These are phyloP conservation scores for Eurois occulta DNA, from an alignment of 2,888 invertebrate genomes.

Conservation along the genomic window DNA sequence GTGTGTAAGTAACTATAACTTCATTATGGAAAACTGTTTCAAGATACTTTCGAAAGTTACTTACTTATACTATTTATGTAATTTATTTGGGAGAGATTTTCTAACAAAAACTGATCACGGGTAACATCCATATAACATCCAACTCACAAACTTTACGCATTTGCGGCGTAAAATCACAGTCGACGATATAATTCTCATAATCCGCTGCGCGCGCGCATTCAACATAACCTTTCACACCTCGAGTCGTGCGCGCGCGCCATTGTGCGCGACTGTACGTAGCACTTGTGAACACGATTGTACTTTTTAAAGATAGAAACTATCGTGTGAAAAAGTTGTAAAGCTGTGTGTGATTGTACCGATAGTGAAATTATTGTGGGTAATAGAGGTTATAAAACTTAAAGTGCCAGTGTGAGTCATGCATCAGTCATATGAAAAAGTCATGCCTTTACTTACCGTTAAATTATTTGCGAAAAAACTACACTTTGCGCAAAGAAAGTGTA, in stretches of 20 bases:
- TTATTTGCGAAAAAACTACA: background rate
- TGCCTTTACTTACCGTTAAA: background rate
- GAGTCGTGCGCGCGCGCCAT: conserved; percentile 65
- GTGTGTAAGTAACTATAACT: background rate
- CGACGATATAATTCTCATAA: conserved; percentile 87
- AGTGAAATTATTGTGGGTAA: conserved; percentile 38
- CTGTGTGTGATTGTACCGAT: conserved; percentile 51
- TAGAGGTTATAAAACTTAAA: conserved; percentile 18
- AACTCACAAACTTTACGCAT: conserved; percentile 66
- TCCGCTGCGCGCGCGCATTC: conserved; percentile 77
- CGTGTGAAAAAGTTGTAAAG: conserved; percentile 62
- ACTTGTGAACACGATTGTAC: conserved; percentile 70
- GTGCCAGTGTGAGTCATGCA: conserved; percentile 11
- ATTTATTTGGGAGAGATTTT: background rate
- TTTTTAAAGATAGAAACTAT: conserved; percentile 61
- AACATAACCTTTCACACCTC: conserved; percentile 89
- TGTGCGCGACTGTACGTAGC: conserved; percentile 68
- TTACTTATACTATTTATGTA: background rate
- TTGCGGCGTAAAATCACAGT: conserved; percentile 84
- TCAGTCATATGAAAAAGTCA: background rate
- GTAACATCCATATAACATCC: conserved; percentile 74
- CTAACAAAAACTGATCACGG: background rate
- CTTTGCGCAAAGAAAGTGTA: no score
- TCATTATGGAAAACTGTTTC: background rate
- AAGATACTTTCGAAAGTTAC: background rate